Percentiles rank a stretch among this genome's conserved stretches.
These are phyloP conservation scores for Meriones unguiculatus DNA, from an alignment of 2,113 vertebrate genomes.

Conservation along the genomic window DNA sequence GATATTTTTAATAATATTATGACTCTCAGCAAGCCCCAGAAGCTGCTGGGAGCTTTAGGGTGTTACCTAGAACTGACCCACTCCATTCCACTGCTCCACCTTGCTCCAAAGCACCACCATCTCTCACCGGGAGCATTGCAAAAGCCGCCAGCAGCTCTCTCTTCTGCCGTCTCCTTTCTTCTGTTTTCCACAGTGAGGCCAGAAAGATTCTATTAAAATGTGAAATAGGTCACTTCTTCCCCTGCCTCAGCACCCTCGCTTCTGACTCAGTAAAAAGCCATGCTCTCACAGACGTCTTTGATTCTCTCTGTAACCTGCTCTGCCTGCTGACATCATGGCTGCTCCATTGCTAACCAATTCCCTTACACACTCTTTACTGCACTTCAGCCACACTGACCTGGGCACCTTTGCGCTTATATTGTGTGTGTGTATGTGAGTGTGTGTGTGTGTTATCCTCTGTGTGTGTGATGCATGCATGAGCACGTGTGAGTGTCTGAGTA, in stretches of 20 bases:
- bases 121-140: neutral
- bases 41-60: neutral
- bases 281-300: neutral
- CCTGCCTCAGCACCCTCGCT: neutral
- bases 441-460: neutral
- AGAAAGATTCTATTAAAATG: neutral
- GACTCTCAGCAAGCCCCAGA: neutral
- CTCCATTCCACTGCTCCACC: neutral
- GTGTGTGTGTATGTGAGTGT: neutral
- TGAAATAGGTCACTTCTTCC: neutral
- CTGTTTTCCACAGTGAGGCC: neutral
- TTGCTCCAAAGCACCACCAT: neutral
- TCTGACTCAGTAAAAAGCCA: neutral
- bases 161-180: neutral
- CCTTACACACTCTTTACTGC: neutral
- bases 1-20: slow-evolving; percentile 38
- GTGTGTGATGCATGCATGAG: no score
- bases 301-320: neutral
- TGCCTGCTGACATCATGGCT: neutral
- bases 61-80: neutral
- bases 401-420: neutral
- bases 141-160: neutral
- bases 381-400: neutral
- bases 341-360: fast-evolving
- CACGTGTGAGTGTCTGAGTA: no score